Percentiles rank a stretch among this genome's conserved stretches.
These are phyloP conservation scores for Passerculus sandwichensis DNA, from an alignment of 2,797 vertebrate genomes.

Conservation along the genomic window DNA sequence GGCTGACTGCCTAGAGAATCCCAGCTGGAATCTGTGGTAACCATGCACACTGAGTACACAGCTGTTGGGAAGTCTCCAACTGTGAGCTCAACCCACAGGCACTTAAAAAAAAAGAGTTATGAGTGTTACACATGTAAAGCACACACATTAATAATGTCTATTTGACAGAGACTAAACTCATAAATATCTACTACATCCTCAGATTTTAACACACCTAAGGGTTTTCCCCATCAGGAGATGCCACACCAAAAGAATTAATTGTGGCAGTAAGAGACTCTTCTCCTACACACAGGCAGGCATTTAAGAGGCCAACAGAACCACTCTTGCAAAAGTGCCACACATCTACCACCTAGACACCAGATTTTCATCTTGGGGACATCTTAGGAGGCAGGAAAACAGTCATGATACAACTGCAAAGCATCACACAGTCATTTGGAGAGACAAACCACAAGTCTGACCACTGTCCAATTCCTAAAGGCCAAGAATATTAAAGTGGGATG, in stretches of 20 bases:
- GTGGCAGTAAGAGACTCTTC: neutral
- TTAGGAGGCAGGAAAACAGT: neutral
- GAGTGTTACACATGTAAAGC: neutral
- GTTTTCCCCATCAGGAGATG: neutral
- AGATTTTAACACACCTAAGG: neutral
- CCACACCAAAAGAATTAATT: neutral
- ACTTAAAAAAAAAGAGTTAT: neutral
- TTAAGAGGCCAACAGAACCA: neutral
- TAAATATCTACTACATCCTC: neutral
- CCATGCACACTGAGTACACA: fast-evolving
- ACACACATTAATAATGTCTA: neutral
- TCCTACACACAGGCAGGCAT: fast-evolving
- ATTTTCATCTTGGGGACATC: neutral
- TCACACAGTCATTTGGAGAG: neutral
- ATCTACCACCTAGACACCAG: neutral
- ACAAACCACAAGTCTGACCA: neutral
- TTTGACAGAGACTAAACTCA: neutral
- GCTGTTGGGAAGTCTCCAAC: neutral
- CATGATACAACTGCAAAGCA: neutral
- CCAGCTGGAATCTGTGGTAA: neutral
- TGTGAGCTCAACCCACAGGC: neutral
- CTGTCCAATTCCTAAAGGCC: neutral
- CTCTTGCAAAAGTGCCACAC: neutral
- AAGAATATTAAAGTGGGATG: neutral
- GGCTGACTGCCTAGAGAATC: neutral